Percentiles rank a stretch among this genome's conserved stretches.
Conservation (phyloP, 2,113 vertebrate genomes). For the Scytalopus superciliaris region DNA sequence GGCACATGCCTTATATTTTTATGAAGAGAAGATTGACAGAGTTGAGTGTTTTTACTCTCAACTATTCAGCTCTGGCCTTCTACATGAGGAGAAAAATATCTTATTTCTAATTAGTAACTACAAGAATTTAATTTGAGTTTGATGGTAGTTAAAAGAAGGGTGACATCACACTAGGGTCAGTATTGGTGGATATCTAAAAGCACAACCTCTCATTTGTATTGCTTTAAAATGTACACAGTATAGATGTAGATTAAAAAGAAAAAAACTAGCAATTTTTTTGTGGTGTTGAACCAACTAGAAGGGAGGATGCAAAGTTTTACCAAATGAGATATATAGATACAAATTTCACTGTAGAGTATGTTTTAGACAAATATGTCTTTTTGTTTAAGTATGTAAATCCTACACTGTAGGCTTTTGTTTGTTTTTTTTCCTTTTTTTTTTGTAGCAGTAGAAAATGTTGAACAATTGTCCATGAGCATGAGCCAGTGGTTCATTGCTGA, state of each 20-base stretch:
- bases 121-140: constrained; percentile 65
- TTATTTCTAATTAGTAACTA: constrained; percentile 54
- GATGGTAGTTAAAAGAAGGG: constrained; percentile 63
- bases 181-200: constrained; percentile 75
- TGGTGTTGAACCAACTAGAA: constrained; percentile 76
- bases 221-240: constrained; percentile 84
- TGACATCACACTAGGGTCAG: constrained; percentile 75
- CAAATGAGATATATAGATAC: constrained; percentile 79
- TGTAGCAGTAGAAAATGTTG: constrained; percentile 85
- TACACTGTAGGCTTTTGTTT: constrained; percentile 76
- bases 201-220: constrained; percentile 83
- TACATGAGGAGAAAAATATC: constrained; percentile 57
- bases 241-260: constrained; percentile 74
- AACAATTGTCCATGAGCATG: constrained; percentile 82
- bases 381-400: constrained; percentile 79
- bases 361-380: constrained; percentile 84
- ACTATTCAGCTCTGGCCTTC: constrained; percentile 63
- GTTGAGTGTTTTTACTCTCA: constrained; percentile 59
- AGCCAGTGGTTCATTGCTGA: constrained; percentile 79
- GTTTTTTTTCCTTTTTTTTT: constrained; percentile 65
- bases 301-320: constrained; percentile 88
- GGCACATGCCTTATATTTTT: constrained; percentile 80
- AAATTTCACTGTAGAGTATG: constrained; percentile 79
- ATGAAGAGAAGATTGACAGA: constrained; percentile 75
- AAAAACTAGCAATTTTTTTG: constrained; percentile 77